Base-by-base conservation (phyloP, 2,888 invertebrate genomes). In the Apoda limacodes region DNA sequence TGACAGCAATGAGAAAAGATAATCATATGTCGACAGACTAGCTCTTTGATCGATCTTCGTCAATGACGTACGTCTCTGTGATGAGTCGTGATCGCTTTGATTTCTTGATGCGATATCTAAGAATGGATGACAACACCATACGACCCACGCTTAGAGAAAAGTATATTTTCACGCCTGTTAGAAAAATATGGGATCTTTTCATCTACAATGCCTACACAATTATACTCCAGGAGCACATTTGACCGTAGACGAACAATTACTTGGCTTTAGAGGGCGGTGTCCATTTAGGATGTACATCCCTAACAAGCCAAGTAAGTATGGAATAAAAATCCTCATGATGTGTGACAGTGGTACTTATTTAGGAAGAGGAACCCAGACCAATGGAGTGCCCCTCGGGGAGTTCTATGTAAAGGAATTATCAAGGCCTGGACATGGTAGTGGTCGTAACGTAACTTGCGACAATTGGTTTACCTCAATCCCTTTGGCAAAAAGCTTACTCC, bases 321-420 rank as follows among this genome's bases (percentile, higher is more conserved):
- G 34, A 7, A 30, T 40, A 6, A 37, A 37, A 25, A 25, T 32
- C 10, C 30, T 25, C 9, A 34, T 35, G 32, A 25, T 37, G 11
- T 40, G 37, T 23, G 40, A 37, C 10, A 13, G 13, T 20, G 13
- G 11, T 2, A 28, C 34, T 6, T 32, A 34, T 35, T 21, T 55
- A 15, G 50, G 45, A 22, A 53, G 50, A 39, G 24, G 17, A 9
- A 48, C 49, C 4, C 29, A 48, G n/a, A 48, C 49, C 5, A 33
- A 43, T 28, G 47, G 48, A 4, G 24, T 44, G 11, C 48, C 48
- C 13, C 40, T 44, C 23, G 47, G 36, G 12, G 42, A 45, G 33
- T 41, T 21, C 22, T 33, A 29, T 25, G 30, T 38, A 22, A 34
- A 34, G 15, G 32, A 40, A 17, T 22, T 40, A 10, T 27, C 34